phyloP scores from a whole-genome alignment of 2,113 vertebrate species.

The Colaptes auratus region DNA sequence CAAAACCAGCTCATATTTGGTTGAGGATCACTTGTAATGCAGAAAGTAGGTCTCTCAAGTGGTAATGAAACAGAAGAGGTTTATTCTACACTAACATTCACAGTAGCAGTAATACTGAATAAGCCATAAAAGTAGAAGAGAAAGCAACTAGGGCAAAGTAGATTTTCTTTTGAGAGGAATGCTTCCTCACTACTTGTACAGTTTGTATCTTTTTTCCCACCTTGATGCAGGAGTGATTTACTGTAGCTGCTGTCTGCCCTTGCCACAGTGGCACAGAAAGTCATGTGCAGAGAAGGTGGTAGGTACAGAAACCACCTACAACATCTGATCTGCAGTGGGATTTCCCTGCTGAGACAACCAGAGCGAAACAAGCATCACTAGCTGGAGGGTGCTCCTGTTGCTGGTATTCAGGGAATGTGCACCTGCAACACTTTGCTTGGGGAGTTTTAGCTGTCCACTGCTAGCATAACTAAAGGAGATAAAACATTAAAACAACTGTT shows the following conservation, averaged over 20 bases:
- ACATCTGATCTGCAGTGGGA: neutral
- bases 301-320: neutral
- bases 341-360: neutral
- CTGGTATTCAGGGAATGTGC: fast-evolving
- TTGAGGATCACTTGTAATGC: neutral
- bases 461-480: neutral
- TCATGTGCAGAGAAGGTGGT: neutral
- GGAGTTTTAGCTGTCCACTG: neutral
- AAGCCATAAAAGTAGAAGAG: neutral
- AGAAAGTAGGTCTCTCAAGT: neutral
- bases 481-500: neutral
- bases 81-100: neutral
- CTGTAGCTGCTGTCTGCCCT: neutral
- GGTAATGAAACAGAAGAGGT: neutral
- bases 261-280: neutral
- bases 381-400: neutral
- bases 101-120: neutral
- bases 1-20: neutral
- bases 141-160: neutral
- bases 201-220: no score
- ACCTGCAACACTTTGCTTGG: neutral
- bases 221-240: neutral
- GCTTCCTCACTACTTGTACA: neutral
- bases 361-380: neutral
- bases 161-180: neutral